These are phyloP conservation scores for Peucedramus taeniatus DNA, from an alignment of 2,113 vertebrate species.

Conservation along the genomic window DNA sequence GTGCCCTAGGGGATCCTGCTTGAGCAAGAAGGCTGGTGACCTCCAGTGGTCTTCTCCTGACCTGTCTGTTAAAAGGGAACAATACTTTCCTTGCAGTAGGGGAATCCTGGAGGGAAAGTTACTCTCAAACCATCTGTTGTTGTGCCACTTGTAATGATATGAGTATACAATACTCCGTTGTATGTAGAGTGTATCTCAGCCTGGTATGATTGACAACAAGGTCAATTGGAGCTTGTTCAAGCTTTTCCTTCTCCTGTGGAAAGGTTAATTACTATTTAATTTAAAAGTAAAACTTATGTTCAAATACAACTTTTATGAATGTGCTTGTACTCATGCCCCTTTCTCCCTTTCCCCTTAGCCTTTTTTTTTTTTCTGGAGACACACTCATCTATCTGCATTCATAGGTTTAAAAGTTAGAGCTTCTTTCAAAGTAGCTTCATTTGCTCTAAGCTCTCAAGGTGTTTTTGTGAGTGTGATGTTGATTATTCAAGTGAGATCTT, in stretches of 20 bases:
- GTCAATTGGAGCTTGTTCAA: not conserved
- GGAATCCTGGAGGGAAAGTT: not conserved
- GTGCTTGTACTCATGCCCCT: not conserved
- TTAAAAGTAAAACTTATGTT: not conserved
- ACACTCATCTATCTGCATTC: not conserved
- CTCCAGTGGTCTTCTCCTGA: not conserved
- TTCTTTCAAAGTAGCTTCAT: not conserved
- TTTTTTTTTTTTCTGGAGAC: not conserved
- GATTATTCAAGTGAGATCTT: not conserved
- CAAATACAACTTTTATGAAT: not conserved
- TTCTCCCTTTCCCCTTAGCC: not conserved
- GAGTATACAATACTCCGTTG: not conserved
- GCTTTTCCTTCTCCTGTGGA: not conserved
- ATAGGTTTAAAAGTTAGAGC: not conserved
- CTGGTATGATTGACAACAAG: not conserved
- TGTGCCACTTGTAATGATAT: accelerated
- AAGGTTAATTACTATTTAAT: not conserved
- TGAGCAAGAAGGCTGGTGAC: not conserved
- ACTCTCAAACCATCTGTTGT: not conserved
- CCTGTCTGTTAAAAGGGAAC: accelerated
- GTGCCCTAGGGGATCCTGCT: not conserved
- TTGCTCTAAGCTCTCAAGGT: not conserved
- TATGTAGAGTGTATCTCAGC: not conserved
- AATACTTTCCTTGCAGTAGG: not conserved
- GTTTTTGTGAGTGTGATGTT: not conserved